Base-by-base conservation (phyloP, 2,797 vertebrate genomes). In the Acestrorhynchus altus region DNA sequence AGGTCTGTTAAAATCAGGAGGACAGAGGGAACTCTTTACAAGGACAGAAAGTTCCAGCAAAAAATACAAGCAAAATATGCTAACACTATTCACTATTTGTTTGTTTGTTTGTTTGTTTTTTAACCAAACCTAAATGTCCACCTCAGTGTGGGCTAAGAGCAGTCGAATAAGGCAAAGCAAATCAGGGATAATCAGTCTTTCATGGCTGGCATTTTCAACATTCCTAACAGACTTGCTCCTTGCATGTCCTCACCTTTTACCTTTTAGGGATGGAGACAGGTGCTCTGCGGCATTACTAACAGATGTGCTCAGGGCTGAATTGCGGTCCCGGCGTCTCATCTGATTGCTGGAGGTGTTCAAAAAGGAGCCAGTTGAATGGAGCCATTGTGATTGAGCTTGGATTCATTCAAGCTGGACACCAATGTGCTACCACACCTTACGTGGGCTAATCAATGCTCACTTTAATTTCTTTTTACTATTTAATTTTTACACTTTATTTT, bases 111-210 rank as follows among this genome's bases (percentile, higher is more conserved):
- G 16, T 0, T 1, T 18, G 16, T n/a, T n/a, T 24, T 22, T 51
- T 52, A 40, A 74, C 28, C 42, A 67, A 52, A 74, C 35, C 54
- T 15, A 60, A 20, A 51, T 20, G 26, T 52, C 61, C 70, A 69
- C 51, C 31, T 52, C 59, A 31, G 54, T 15, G 74, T 80, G 68
- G 83, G 75, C 73, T 40, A 52, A 54, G 79, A 78, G 44, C 49
- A 57, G 71, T 68, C 76, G 60, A 24, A 35, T 82, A 74, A 72
- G 47, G 54, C 66, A 39, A 64, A 46, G 52, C 6, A 11, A 69
- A 77, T 83, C 71, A 10, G 75, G 49, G 80, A 78, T 15, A 67
- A 85, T 89, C 67, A 1, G 39, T 82, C 76, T 81, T 22, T 83
- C 31, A 13, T 4, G 54, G 61, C 65, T 80, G 86, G 64, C 61